These are phyloP conservation scores for Drosophila anomalata DNA, from an alignment of 2,888 invertebrate genomes.

Conservation along the genomic window DNA sequence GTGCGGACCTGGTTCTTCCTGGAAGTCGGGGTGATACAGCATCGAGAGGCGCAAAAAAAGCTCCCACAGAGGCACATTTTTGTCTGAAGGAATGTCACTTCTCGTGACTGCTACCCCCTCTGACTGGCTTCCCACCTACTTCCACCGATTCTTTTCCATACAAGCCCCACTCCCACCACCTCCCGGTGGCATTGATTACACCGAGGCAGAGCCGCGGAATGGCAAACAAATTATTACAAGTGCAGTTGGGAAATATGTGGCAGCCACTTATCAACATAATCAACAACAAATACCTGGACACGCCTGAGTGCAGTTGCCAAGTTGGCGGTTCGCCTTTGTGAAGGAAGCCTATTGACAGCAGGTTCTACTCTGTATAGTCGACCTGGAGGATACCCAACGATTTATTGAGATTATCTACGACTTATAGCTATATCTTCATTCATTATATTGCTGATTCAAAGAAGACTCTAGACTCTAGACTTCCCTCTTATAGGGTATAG, in stretches of 20 bases:
- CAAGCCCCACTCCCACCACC: neutral
- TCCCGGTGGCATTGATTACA: conserved; percentile 30
- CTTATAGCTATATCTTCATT: too few species aligned
- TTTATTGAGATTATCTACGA: too few species aligned
- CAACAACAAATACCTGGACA: conserved; percentile 78
- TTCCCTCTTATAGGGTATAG: neutral
- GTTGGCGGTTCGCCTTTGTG: conserved; percentile 56
- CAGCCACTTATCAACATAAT: conserved; percentile 77
- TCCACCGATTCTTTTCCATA: too few species aligned
- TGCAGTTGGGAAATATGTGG: conserved; percentile 75
- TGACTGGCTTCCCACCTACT: conserved; percentile 49
- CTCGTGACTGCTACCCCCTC: conserved; percentile 34
- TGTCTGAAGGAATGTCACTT: conserved; percentile 33
- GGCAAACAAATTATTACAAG: conserved; percentile 80
- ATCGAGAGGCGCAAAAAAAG: conserved; percentile 15
- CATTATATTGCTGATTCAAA: too few species aligned
- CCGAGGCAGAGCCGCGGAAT: conserved; percentile 61
- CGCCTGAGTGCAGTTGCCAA: conserved; percentile 68
- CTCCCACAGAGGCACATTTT: conserved; percentile 63
- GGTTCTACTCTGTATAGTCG: conserved; percentile 18
- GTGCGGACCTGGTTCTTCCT: conserved; percentile 56
- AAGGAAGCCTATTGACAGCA: conserved; percentile 64
- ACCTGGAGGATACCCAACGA: conserved; percentile 1
- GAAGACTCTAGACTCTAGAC: too few species aligned
- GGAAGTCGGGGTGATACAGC: conserved; percentile 62